Conservation (phyloP, 2,113 vertebrate genomes). For the Dromaius novaehollandiae region DNA sequence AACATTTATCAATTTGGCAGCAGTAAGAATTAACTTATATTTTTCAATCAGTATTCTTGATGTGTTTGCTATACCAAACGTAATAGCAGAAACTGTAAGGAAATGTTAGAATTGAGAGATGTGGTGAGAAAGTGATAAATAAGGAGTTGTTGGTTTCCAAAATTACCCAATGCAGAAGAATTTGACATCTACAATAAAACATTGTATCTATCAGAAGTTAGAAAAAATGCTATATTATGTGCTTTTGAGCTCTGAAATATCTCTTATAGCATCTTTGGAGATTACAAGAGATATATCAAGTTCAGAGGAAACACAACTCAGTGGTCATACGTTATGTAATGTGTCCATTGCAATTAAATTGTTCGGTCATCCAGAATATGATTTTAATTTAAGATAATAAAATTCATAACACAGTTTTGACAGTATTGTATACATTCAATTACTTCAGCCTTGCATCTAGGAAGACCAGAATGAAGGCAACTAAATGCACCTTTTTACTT, state of each 20-base stretch:
- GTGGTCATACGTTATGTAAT: neutral
- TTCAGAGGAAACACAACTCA: neutral
- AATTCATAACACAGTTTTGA: neutral
- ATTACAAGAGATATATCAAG: neutral
- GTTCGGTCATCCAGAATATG: neutral
- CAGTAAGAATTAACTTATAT: neutral
- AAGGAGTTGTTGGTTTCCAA: neutral
- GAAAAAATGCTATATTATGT: neutral
- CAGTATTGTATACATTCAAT: neutral
- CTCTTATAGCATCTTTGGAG: neutral
- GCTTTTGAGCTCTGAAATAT: neutral
- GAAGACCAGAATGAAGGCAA: neutral
- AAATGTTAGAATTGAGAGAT: neutral
- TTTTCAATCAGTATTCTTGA: neutral
- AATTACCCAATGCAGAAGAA: neutral
- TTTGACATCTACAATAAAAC: neutral
- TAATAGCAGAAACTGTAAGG: neutral
- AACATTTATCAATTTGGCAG: neutral
- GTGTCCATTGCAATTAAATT: neutral
- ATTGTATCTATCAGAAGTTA: neutral
- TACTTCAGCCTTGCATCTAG: neutral
- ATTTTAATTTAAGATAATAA: neutral
- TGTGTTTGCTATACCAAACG: neutral
- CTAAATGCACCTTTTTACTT: neutral
- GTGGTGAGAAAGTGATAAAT: neutral